Evolutionary conservation across 1,140 invertebrate species (phyloP), one percentile per base, ranked within the genome.

Genomic region (Saccostrea cuccullata): DNA sequence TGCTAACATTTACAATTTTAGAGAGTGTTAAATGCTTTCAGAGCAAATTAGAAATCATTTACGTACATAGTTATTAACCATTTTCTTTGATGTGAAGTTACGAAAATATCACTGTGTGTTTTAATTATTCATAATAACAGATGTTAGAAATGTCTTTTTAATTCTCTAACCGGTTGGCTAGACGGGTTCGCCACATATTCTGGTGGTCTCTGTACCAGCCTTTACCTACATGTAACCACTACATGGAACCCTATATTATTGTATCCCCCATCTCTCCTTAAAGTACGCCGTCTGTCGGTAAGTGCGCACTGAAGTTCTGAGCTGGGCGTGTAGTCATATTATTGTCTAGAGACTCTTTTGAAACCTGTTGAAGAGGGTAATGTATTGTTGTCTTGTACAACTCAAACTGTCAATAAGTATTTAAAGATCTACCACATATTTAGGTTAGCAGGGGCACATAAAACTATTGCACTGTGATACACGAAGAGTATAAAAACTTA

Each of bases 341-440:
- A 64, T 20, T 77, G 23, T 12, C 70, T 12, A 77, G 70, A 30
- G 15, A 64, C 17, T 73, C 26, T 30, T 26, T 77, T 15, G 1
- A 77, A 36, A 77, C 30, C 70, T 77, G 23, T 30, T 77, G 26
- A 77, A 77, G 70, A 77, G 26, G 70, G 26, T 77, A 15, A 64
- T 77, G 70, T 77, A 77, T 77, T 77, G 70, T 77, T 77, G 12
- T 26, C 70, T 17, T 30, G 26, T 36, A 77, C 70, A 77, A 77
- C 36, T 36, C 26, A 40, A 77, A 77, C 70, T 77, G 70, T 77
- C 70, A 77, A 77, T 77, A 77, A 26, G 70, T 77, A 77, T 77
- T 77, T 77, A 77, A 77, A 77, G 23, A 77, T 77, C 70, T 77
- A 77, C 70, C 70, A 30, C 70, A 77, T 30, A 77, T 77, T 26